Evolutionary conservation across 2,888 invertebrate genomes (phyloP).

Genomic region (Bunonema sp.): DNA sequence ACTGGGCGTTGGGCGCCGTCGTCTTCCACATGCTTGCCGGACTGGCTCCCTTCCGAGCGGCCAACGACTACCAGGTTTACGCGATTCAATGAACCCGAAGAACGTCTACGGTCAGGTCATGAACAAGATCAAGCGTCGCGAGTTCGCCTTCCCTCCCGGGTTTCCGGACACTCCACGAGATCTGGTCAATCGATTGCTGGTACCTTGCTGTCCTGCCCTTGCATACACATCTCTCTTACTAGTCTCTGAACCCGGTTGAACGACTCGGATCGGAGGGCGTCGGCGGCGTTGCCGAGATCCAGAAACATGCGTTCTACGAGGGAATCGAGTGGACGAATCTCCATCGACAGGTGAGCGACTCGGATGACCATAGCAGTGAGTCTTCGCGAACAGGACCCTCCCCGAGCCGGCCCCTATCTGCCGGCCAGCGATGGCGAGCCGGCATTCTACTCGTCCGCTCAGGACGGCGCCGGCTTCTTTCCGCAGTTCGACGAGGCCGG

Average conservation of each 20-base stretch:
- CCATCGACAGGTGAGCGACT: not conserved
- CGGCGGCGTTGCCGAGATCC: conserved; percentile 55
- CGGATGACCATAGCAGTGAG: not conserved
- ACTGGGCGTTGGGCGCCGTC: conserved; percentile 75
- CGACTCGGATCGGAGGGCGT: not conserved
- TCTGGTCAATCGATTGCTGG: conserved; percentile 69
- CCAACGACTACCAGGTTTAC: conserved; percentile 77
- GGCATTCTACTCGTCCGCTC: conserved; percentile 55
- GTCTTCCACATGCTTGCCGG: conserved; percentile 75
- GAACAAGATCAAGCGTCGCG: conserved; percentile 73
- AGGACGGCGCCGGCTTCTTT: conserved; percentile 4
- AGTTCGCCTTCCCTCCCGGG: conserved; percentile 78
- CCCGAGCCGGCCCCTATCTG: conserved; percentile 55
- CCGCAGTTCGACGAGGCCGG: conserved; percentile 1
- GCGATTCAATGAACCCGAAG: no score
- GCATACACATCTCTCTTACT: conserved; percentile 1
- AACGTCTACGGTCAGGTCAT: no score
- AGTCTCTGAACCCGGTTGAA: conserved; percentile 3
- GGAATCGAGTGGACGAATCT: conserved; percentile 69
- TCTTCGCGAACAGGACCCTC: conserved; percentile 8
- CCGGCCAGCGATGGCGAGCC: conserved; percentile 62
- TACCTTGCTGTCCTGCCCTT: conserved; percentile 4
- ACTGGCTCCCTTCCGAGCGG: conserved; percentile 71
- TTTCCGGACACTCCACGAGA: conserved; percentile 73
- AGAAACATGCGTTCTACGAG: conserved; percentile 70